These are phyloP conservation scores for Coremacera marginata DNA, from an alignment of 2,888 invertebrate genomes.

Conservation along the genomic window DNA sequence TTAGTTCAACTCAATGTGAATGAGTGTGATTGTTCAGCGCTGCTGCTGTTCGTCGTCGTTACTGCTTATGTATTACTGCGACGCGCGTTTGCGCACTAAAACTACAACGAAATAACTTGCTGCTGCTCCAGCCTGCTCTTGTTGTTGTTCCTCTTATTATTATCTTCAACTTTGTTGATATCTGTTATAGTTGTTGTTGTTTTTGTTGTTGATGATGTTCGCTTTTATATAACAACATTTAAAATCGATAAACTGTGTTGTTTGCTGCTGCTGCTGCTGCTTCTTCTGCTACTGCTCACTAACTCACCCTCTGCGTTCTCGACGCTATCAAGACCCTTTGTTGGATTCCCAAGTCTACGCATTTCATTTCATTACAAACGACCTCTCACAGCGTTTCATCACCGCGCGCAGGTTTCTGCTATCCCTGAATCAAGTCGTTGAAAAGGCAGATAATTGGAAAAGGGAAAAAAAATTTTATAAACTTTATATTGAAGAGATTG, in stretches of 20 bases:
- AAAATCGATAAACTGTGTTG: conserved; percentile 22
- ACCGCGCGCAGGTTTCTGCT: too few species aligned
- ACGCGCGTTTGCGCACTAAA: conserved; percentile 28
- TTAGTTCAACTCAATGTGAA: conserved; percentile 27
- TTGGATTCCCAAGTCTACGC: neutral
- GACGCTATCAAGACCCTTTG: neutral
- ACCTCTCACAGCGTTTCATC: too few species aligned
- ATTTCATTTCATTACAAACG: neutral
- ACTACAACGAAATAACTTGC: neutral
- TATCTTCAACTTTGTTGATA: neutral
- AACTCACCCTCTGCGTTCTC: neutral
- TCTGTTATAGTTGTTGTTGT: neutral
- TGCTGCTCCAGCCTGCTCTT: neutral
- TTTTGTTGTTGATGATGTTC: conserved; percentile 12
- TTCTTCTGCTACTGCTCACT: neutral
- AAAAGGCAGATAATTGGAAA: too few species aligned
- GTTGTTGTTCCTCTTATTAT: conserved; percentile 3
- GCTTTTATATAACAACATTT: conserved; percentile 11
- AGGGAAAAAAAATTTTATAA: too few species aligned
- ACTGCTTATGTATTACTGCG: conserved; percentile 5
- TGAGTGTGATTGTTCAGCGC: neutral
- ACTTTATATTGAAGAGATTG: too few species aligned
- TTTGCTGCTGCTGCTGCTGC: neutral
- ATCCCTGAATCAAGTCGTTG: too few species aligned
- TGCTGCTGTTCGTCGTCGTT: neutral